These are phyloP conservation scores for Macrosiphum euphorbiae DNA, from an alignment of 2,888 invertebrate genomes.

Conservation along the genomic window DNA sequence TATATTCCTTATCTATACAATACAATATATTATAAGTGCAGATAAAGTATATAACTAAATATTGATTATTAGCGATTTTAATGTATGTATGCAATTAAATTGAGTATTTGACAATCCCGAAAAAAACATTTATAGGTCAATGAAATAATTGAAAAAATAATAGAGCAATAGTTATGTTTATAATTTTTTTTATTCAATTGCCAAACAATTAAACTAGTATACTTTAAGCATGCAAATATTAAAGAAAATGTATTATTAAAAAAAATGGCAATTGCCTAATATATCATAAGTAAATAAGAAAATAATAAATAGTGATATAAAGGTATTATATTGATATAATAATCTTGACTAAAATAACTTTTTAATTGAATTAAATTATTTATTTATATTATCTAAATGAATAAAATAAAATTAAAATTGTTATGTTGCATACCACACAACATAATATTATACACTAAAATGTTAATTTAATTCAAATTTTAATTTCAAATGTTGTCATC, in stretches of 20 bases:
- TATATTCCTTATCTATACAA: slow-evolving; percentile 11
- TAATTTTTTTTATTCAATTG: not conserved
- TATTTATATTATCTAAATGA: not conserved
- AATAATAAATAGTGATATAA: not conserved
- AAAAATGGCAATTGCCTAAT: not conserved
- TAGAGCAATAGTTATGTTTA: not conserved
- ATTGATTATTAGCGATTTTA: not conserved
- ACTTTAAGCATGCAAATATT: not conserved
- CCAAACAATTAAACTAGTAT: not conserved
- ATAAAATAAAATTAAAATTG: not conserved
- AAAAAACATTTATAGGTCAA: not conserved
- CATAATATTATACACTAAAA: not conserved
- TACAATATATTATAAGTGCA: slow-evolving; percentile 4
- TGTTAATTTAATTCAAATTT: not conserved
- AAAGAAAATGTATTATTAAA: not conserved
- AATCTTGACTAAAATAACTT: not conserved
- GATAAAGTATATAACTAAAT: slow-evolving; percentile 31
- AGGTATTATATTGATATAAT: no score
- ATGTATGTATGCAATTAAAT: not conserved
- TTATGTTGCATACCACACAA: not conserved
- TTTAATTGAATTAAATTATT: not conserved
- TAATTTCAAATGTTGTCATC: not conserved
- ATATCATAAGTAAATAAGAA: not conserved
- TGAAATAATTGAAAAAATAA: not conserved
- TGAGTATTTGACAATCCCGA: not conserved